These are phyloP conservation scores for Neelides folsomi DNA, from an alignment of 2,888 invertebrate genomes.

Conservation along the genomic window DNA sequence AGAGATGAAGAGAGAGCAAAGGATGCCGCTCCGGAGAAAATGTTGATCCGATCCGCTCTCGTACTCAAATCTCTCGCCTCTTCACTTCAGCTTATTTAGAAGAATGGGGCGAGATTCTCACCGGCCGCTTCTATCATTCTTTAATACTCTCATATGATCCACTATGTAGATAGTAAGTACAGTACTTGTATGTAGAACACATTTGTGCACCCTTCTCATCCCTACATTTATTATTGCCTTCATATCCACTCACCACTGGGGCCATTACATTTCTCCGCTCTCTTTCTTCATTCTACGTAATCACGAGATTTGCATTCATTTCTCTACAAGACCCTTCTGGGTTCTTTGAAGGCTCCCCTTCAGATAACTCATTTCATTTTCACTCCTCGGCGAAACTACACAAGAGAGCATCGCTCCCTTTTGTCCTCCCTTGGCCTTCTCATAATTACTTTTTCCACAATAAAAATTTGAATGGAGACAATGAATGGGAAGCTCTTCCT, in stretches of 20 bases:
- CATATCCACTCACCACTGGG: neutral
- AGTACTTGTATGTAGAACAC: too few species aligned
- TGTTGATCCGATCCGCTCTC: constrained; percentile 15
- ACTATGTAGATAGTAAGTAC: too few species aligned
- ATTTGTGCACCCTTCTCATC: neutral
- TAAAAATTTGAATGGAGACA: too few species aligned
- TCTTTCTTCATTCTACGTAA: constrained; percentile 6
- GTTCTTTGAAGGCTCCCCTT: too few species aligned
- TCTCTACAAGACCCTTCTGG: constrained; percentile 2
- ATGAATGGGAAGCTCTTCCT: too few species aligned
- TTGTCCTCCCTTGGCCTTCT: too few species aligned
- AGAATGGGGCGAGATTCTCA: neutral
- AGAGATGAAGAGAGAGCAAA: constrained; percentile 3
- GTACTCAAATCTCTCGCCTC: constrained; percentile 5
- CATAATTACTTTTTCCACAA: too few species aligned
- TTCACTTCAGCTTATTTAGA: neutral
- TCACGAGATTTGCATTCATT: constrained; percentile 18
- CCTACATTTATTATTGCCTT: neutral
- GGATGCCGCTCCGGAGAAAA: constrained; percentile 10
- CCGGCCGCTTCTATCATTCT: neutral
- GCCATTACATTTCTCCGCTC: neutral
- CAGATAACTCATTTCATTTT: too few species aligned
- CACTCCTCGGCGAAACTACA: too few species aligned
- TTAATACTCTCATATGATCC: neutral
- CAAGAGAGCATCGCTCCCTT: too few species aligned